Percentiles rank a stretch among this genome's conserved stretches.
phyloP scores from a whole-genome alignment of 2,797 vertebrate genomes.

The Tolypeutes matacus region DNA sequence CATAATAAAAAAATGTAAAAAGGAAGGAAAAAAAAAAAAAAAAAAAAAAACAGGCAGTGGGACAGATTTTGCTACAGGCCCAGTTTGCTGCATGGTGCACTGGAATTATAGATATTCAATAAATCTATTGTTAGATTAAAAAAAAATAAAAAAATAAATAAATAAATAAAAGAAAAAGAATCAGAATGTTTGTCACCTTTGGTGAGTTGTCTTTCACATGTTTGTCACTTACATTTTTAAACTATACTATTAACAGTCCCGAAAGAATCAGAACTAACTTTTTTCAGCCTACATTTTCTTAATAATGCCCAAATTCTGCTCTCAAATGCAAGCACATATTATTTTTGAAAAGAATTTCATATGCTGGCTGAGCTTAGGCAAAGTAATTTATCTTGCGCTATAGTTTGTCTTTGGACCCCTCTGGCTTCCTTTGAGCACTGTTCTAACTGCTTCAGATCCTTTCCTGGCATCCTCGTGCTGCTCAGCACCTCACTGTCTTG shows the following conservation, averaged over 20 bases:
- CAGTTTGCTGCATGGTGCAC: no score
- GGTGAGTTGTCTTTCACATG: background rate
- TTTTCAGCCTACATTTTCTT: slow-evolving; percentile 26
- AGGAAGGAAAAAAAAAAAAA: no score
- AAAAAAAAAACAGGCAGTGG: no score
- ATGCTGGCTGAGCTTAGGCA: background rate
- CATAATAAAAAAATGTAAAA: no score
- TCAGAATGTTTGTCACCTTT: slow-evolving; percentile 28
- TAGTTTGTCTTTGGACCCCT: background rate
- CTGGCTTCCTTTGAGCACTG: background rate
- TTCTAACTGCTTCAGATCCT: background rate
- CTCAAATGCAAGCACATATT: background rate
- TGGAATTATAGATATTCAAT: no score
- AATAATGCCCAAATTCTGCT: background rate
- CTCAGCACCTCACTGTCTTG: background rate
- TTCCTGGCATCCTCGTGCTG: background rate
- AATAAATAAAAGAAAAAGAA: no score
- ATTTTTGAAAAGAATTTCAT: slow-evolving; percentile 54
- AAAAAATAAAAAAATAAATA: no score
- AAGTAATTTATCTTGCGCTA: background rate
- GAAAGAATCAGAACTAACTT: background rate
- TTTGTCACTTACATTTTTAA: background rate
- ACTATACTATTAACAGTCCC: background rate
- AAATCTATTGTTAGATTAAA: no score
- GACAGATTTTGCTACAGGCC: no score